A percentile compares a stretch with the other conserved stretches of the same genome.
Evolutionary conservation across 2,797 vertebrate species (phyloP).

Genomic region (Platalea minor): DNA sequence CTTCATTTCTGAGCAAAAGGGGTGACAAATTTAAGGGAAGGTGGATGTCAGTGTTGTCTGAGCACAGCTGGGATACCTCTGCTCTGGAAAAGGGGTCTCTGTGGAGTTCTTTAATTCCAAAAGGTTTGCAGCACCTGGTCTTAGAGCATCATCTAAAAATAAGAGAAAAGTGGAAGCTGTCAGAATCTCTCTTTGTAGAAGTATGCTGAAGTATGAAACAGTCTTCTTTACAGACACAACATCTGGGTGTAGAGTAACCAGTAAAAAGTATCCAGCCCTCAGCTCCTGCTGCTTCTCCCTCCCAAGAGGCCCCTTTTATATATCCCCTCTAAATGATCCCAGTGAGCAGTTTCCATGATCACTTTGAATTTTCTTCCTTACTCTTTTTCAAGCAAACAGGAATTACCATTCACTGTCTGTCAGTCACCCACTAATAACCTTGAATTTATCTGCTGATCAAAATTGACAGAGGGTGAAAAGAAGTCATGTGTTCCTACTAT

Average conservation of each 20-base stretch:
- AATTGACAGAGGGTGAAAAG: conserved; percentile 3
- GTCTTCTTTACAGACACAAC: background rate
- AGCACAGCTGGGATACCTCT: background rate
- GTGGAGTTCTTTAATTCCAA: background rate
- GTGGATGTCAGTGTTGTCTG: background rate
- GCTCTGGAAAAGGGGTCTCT: background rate
- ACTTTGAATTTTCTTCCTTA: background rate
- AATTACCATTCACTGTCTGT: background rate
- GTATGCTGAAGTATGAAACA: background rate
- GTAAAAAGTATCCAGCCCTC: background rate
- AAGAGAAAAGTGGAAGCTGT: background rate
- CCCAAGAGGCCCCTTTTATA: background rate
- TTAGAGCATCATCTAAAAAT: background rate
- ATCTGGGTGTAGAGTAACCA: background rate
- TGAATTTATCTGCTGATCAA: background rate
- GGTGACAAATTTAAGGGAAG: background rate
- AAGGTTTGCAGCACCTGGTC: background rate
- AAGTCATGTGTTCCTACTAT: background rate
- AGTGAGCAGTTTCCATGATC: background rate
- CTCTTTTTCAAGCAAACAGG: background rate
- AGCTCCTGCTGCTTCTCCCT: background rate
- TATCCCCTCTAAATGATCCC: background rate
- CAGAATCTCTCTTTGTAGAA: background rate
- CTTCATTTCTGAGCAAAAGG: background rate
- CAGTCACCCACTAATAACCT: background rate